A percentile compares a stretch with the other conserved stretches of the same genome.
phyloP scores from a whole-genome alignment of 2,797 vertebrate genomes.

The Jordanella pulchra region DNA sequence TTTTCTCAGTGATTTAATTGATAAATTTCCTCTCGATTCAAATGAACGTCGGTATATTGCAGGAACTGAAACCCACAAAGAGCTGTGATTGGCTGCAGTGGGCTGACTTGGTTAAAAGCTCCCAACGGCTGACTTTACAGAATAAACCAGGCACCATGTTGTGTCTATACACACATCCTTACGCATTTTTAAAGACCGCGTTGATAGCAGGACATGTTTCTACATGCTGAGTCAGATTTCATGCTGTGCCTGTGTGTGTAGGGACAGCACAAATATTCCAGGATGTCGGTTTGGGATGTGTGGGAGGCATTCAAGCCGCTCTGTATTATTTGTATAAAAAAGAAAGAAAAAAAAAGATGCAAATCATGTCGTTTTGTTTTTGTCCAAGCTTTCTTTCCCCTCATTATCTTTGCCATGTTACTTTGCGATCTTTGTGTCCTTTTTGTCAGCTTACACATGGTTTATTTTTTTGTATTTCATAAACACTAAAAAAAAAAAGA shows the following conservation, averaged over 20 bases:
- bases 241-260: slow-evolving; percentile 56
- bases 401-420: slow-evolving; percentile 23
- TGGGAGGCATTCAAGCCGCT: slow-evolving; percentile 52
- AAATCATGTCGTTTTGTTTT: slow-evolving; percentile 43
- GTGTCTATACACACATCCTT: slow-evolving; percentile 58
- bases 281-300: slow-evolving; percentile 43
- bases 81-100: slow-evolving; percentile 20
- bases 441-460: slow-evolving; percentile 52
- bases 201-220: slow-evolving; percentile 56
- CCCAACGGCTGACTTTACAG: slow-evolving; percentile 47
- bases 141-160: slow-evolving; percentile 49
- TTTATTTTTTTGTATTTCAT: slow-evolving; percentile 76
- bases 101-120: slow-evolving; percentile 43
- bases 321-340: slow-evolving; percentile 59
- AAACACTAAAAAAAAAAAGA: slow-evolving; percentile 69
- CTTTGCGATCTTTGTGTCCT: slow-evolving; percentile 39
- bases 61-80: slow-evolving; percentile 20
- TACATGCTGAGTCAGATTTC: slow-evolving; percentile 54
- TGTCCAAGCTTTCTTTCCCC: slow-evolving; percentile 48
- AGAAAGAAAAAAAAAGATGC: slow-evolving; percentile 44
- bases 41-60: slow-evolving; percentile 21
- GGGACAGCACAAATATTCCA: slow-evolving; percentile 59
- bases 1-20: slow-evolving; percentile 19
- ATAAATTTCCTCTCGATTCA: slow-evolving; percentile 16
- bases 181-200: slow-evolving; percentile 49